Percentiles rank a stretch among this genome's conserved stretches.
Evolutionary conservation across 2,113 vertebrate genomes (phyloP).

Genomic region (Oxyura jamaicensis): DNA sequence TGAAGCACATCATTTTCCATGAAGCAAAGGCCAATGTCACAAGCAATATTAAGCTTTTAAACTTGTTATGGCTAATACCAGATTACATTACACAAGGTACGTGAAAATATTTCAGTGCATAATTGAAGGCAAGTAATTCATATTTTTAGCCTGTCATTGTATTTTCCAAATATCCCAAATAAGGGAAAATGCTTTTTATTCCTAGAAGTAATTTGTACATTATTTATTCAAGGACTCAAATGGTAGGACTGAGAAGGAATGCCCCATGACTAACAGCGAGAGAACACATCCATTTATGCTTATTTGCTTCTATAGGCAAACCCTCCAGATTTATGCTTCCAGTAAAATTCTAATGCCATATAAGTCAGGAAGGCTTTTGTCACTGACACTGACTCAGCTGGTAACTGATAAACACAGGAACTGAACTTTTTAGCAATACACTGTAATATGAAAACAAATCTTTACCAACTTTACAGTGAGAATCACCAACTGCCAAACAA

Average conservation of each 20-base stretch:
- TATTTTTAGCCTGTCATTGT: not conserved
- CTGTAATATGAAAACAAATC: not conserved
- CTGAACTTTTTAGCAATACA: not conserved
- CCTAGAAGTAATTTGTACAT: not conserved
- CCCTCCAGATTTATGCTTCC: slow-evolving; percentile 16
- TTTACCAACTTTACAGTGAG: not conserved
- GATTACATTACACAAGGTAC: not conserved
- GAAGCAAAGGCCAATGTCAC: not conserved
- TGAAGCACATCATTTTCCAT: not conserved
- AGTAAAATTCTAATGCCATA: slow-evolving; percentile 5
- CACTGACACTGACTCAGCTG: not conserved
- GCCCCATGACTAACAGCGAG: not conserved
- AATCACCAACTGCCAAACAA: not conserved
- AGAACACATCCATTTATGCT: slow-evolving; percentile 16
- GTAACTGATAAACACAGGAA: not conserved
- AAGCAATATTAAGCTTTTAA: not conserved
- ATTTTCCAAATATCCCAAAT: not conserved
- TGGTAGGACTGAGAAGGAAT: not conserved
- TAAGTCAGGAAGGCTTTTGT: slow-evolving; percentile 32
- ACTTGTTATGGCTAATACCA: not conserved
- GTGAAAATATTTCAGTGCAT: not conserved
- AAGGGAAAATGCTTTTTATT: not conserved
- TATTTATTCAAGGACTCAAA: not conserved
- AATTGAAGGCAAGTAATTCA: not conserved
- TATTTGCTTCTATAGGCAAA: not conserved